Evolutionary conservation across 2,113 vertebrate species (phyloP).

Genomic region (Epinephelus moara): DNA sequence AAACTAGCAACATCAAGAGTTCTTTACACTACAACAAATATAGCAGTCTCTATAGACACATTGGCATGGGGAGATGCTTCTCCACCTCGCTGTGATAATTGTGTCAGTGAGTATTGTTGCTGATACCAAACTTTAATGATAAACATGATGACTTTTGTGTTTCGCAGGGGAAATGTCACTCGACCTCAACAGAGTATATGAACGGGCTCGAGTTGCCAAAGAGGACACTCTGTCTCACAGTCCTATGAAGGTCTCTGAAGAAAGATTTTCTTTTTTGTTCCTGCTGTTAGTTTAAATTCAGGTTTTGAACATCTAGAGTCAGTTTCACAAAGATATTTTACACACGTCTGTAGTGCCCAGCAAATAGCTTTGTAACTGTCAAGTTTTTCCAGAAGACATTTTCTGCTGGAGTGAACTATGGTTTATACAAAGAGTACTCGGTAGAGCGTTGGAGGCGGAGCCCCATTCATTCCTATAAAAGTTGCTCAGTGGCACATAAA

Average conservation of each 20-base stretch:
- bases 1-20: neutral
- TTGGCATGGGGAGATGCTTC: neutral
- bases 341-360: neutral
- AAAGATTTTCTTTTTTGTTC: neutral
- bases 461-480: no score
- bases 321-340: neutral
- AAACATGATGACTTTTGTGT: slow-evolving; percentile 6
- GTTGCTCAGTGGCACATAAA: no score
- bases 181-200: slow-evolving; percentile 82
- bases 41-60: neutral
- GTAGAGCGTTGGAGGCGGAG: no score
- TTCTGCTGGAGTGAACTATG: no score
- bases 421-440: no score
- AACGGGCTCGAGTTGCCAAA: slow-evolving; percentile 69
- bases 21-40: neutral
- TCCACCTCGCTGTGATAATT: neutral
- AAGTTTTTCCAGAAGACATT: no score
- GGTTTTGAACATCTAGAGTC: neutral
- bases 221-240: slow-evolving; percentile 74
- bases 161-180: slow-evolving; percentile 69
- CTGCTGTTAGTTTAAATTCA: neutral
- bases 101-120: neutral
- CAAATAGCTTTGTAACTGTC: no score
- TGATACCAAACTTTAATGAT: neutral
- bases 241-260: slow-evolving; percentile 66